Evolutionary conservation across 2,113 vertebrate species (phyloP).

Genomic region (Clarias gariepinus): DNA sequence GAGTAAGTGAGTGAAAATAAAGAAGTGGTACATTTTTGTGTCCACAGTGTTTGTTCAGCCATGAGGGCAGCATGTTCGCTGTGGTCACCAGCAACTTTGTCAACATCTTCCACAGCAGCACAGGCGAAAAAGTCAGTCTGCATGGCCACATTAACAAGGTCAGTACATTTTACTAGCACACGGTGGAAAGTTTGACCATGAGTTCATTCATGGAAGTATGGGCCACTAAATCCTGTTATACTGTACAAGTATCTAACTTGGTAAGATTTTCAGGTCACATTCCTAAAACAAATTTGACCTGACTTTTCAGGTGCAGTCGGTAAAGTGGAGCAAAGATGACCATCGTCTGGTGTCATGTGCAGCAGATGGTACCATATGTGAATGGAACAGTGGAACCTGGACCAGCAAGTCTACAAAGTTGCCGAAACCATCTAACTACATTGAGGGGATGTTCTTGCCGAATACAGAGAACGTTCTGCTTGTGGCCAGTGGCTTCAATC

Average conservation of each 20-base stretch:
- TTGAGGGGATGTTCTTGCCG: not conserved
- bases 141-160: conserved; percentile 93
- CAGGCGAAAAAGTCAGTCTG: conserved; percentile 83
- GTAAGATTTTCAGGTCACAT: not conserved
- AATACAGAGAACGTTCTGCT: not conserved
- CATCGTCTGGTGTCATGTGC: not conserved
- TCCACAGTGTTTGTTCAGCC: conserved; percentile 85
- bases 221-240: not conserved
- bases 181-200: not conserved
- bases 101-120: conserved; percentile 81
- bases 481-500: not conserved
- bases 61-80: conserved; percentile 90
- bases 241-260: not conserved
- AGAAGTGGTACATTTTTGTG: conserved; percentile 14
- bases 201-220: not conserved
- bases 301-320: not conserved
- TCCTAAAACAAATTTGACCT: not conserved
- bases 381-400: not conserved
- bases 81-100: conserved; percentile 74
- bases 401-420: not conserved
- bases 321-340: not conserved
- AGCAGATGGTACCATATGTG: not conserved
- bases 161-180: conserved; percentile 40
- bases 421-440: not conserved
- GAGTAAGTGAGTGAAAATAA: too few relatives aligned